phyloP scores from a whole-genome alignment of 2,888 invertebrate genomes.

The Sphaerophoria rueppellii region DNA sequence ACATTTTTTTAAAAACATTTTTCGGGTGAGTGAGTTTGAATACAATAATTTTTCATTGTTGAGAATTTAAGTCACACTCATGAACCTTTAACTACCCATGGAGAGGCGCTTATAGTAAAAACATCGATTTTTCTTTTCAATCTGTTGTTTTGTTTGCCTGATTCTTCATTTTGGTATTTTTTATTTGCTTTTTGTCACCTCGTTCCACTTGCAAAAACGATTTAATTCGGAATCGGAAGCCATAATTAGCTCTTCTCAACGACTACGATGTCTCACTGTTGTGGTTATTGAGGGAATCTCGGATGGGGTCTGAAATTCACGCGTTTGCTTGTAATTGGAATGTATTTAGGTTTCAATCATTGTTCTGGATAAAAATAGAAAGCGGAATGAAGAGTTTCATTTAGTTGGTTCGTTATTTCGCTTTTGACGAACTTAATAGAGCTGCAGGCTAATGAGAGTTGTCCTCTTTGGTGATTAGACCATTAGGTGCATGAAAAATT shows the following conservation, averaged over 20 bases:
- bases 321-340: too few species aligned
- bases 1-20: neutral
- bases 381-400: too few species aligned
- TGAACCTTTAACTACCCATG: slow-evolving; percentile 19
- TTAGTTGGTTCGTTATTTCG: too few species aligned
- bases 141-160: too few species aligned
- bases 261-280: neutral
- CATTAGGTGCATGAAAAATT: too few species aligned
- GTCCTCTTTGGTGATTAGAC: too few species aligned
- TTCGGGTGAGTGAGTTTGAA: slow-evolving; percentile 21
- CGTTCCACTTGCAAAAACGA: slow-evolving; percentile 1
- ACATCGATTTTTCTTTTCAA: slow-evolving; percentile 18
- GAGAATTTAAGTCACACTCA: neutral
- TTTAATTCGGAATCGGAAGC: slow-evolving; percentile 5
- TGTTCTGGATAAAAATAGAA: too few species aligned
- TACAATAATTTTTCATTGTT: neutral
- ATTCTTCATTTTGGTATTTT: neutral
- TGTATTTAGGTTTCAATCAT: too few species aligned
- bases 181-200: neutral
- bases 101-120: neutral
- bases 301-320: neutral
- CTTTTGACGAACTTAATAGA: too few species aligned
- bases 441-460: too few species aligned
- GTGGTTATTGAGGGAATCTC: neutral
- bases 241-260: slow-evolving; percentile 1